Evolutionary conservation across 1,140 invertebrate species (phyloP), one percentile per base, ranked within the genome.

Genomic region (Chironomus tepperi): DNA sequence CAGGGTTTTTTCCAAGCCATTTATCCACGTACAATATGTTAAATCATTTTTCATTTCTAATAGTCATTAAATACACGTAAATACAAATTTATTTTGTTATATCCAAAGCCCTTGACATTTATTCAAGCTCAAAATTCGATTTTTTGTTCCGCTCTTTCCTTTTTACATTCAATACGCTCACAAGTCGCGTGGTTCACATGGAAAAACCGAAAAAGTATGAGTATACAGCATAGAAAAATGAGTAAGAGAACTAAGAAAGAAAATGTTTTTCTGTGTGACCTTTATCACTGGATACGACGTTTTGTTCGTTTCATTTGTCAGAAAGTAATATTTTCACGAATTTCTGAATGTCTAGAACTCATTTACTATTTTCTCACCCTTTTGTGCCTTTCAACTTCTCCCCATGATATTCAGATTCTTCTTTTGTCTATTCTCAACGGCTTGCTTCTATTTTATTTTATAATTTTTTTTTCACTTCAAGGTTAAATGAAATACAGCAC

Each of bases 1-100:
- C 47, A 57, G 12, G 47, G 47, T 57, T 57, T 57, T 57, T 15
- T 15, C 3, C 12, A 5, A 5, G 5, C 47, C 15, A 34, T 34
- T 34, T 5, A 34, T 34, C 24, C 24, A 34, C 43, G 15, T 2
- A 57, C 12, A 57, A 12, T 57, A 57, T 57, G 47, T 15, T 15
- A 57, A 57, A 57, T 57, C 47, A 57, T 57, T 57, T n/a, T 57
- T 57, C 47, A 57, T 57, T 57, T 57, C n/a, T n/a, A 57, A n/a
- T 57, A 57, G 47, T 57, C 47, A 57, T 57, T 57, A 57, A 57
- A 57, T 57, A 57, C 47, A 57, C 47, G 47, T 57, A 57, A 57
- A 57, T n/a, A 57, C 12, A 57, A 57, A n/a, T n/a, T n/a, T n/a
- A n/a, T n/a, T 57, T 57, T 57, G 47, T 57, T 57, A 57, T 57